Percentiles rank a stretch among this genome's conserved stretches.
Evolutionary conservation across 2,888 invertebrate genomes (phyloP).

Genomic region (Piscicola geometra): DNA sequence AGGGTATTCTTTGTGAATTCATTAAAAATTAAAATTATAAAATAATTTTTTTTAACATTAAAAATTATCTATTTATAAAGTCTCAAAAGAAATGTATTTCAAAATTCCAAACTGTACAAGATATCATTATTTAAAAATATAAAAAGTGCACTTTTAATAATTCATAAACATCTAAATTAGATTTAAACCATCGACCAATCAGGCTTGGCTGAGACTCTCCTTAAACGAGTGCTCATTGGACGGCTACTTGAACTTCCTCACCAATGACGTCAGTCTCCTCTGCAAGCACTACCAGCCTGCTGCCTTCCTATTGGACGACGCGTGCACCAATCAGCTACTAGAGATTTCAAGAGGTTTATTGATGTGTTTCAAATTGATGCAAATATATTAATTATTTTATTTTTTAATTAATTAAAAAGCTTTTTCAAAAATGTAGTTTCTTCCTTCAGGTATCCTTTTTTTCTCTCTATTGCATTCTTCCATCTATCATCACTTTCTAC

Average conservation of each 20-base stretch:
- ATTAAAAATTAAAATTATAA: too few relatives aligned
- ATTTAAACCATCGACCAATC: too few relatives aligned
- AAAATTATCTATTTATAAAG: too few relatives aligned
- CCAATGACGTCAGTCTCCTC: not conserved
- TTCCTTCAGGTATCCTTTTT: too few relatives aligned
- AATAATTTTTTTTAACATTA: too few relatives aligned
- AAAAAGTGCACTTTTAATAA: not conserved
- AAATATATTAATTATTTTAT: too few relatives aligned
- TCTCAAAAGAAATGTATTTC: too few relatives aligned
- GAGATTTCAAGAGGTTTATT: conserved; percentile 4
- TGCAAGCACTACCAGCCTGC: conserved; percentile 4
- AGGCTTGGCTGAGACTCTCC: conserved; percentile 32
- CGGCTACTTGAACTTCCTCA: conserved; percentile 19
- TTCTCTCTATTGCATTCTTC: too few relatives aligned
- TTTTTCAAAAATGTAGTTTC: too few relatives aligned
- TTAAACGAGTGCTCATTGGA: conserved; percentile 31
- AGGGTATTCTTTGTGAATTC: too few relatives aligned
- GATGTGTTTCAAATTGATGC: too few relatives aligned
- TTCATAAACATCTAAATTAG: not conserved
- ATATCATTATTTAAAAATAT: not conserved
- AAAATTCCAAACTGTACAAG: not conserved
- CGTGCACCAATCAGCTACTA: not conserved
- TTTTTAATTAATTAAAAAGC: too few relatives aligned
- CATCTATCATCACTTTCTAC: not conserved
- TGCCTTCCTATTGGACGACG: conserved; percentile 20